A percentile compares a stretch with the other conserved stretches of the same genome.
phyloP scores from a whole-genome alignment of 2,797 vertebrate genomes.

The Sitta carolinensis region DNA sequence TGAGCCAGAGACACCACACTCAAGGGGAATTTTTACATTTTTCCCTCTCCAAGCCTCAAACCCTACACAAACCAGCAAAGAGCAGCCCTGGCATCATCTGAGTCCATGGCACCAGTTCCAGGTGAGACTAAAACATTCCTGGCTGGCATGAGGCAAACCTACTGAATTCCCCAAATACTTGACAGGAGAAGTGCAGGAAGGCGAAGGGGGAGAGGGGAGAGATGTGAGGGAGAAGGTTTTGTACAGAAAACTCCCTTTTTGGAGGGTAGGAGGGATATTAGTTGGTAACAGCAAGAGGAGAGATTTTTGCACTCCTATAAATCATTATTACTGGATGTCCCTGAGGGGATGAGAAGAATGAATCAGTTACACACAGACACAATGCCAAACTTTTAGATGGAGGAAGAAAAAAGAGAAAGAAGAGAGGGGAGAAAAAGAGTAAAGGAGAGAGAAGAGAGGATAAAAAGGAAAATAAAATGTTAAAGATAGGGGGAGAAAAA shows the following conservation, averaged over 20 bases:
- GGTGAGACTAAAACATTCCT: not conserved
- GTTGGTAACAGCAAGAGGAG: constrained; percentile 32
- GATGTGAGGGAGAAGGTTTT: not conserved
- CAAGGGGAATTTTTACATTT: not conserved
- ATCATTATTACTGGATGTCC: constrained; percentile 67
- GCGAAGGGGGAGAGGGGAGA: not conserved
- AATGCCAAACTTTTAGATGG: constrained; percentile 29
- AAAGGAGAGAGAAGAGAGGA: accelerated
- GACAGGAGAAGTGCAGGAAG: not conserved
- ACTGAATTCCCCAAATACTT: not conserved
- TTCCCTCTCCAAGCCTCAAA: not conserved
- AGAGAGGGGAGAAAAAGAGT: accelerated
- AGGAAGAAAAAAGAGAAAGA: not conserved
- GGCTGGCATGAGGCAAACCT: not conserved
- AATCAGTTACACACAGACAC: constrained; percentile 33
- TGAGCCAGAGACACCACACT: accelerated
- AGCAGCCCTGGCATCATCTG: not conserved
- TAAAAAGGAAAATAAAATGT: not conserved
- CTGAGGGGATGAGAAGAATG: constrained; percentile 54
- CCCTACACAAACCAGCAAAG: not conserved
- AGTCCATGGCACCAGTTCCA: not conserved
- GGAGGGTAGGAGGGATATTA: constrained; percentile 39
- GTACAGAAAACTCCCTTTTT: constrained; percentile 37
- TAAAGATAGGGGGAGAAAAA: accelerated
- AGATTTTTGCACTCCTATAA: constrained; percentile 63